Base-by-base conservation (phyloP, 1,140 invertebrate genomes). In the Rhynchophorus ferrugineus region DNA sequence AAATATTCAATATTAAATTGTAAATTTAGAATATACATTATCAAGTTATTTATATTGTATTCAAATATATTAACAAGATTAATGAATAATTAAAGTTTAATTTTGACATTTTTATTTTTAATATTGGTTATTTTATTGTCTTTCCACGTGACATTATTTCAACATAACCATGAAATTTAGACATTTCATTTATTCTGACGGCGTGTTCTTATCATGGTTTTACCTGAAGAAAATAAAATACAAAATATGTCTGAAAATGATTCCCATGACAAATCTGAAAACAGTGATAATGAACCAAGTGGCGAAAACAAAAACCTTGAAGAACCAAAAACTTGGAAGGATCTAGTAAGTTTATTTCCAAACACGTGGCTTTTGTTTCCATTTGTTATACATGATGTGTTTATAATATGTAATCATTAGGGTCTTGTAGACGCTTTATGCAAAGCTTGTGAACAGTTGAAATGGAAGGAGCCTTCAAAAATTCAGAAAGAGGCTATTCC, bases 401-500 rank as follows among this genome's bases (percentile, higher is more conserved):
- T 45, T 39, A 33, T 36, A 49, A 43, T 36, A 56, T 44, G 67
- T 36, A 29, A 24, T 49, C 29, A 37, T 61, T 58, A 92, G 92
- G 95, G 95, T 29, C 71, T 99, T n/a, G 82, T 88, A 33, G 93
- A 97, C 63, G 82, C 84, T 2, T 69, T 99, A 19, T 93, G 89
- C 71, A 85, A 94, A 75, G 89, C 93, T 0, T 97, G 93, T 74
- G 79, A 86, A 61, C 79, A 87, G 57, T 73, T 98, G 49, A 93
- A 95, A 78, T 99, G 96, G 96, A 89, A 84, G 63, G 70, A 73
- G 21, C 95, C 96, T 2, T 88, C 93, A 5, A 92, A 92, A 73
- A 98, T 99, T 65, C 96, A 99, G 70, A 80, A 76, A 36, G 92
- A 98, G 75, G 78, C 95, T 1, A 90, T 98, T 65, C 95, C 95